Base-by-base conservation (phyloP, 2,113 vertebrate species). In the Pteruthius melanotis region DNA sequence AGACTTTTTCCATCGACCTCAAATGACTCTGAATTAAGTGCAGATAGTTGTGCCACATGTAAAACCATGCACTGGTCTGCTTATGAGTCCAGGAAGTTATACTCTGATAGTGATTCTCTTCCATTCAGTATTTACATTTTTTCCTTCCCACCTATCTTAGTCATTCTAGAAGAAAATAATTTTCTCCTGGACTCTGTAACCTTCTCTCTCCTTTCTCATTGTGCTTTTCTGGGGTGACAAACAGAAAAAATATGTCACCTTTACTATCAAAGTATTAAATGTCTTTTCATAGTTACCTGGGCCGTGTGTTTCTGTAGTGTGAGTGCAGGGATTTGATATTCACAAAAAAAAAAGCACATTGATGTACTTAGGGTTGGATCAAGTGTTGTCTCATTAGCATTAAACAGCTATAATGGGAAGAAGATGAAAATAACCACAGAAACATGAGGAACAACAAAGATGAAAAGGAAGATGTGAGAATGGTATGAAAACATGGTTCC, bases 361-460 rank as follows among this genome's bases (percentile, higher is more conserved):
- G 39, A 44, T 65, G 82, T 81, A 54, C 53, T 47, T 66, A 23
- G 49, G 28, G 50, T 21, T 84, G 35, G 40, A 89, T 60, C 53
- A 82, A 89, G 31, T 64, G 74, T 54, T 83, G 64, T 7, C 50
- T 90, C 63, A 71, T 96, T 92, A 94, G 16, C 81, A 63, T 87
- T 79, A 76, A 88, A 81, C 57, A 85, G 33, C 69, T 84, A 33
- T 86, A 86, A 83, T 83, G 64, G 42, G 50, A 80, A 39, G 50
- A 71, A 83, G 93, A 86, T 90, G 66, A 90, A 95, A 95, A 90
- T 70, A 91, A 91, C 75, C 69, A 39, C 52, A 90, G 84, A 94
- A 97, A 90, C 71, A 86, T 6, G 76, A 88, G 33, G 28, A 96
- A 39, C 26, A 96, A 83, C 83, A 85, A 84, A 87, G 69, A 93